phyloP scores from a whole-genome alignment of 2,113 vertebrate species.

The Candoia aspera region DNA sequence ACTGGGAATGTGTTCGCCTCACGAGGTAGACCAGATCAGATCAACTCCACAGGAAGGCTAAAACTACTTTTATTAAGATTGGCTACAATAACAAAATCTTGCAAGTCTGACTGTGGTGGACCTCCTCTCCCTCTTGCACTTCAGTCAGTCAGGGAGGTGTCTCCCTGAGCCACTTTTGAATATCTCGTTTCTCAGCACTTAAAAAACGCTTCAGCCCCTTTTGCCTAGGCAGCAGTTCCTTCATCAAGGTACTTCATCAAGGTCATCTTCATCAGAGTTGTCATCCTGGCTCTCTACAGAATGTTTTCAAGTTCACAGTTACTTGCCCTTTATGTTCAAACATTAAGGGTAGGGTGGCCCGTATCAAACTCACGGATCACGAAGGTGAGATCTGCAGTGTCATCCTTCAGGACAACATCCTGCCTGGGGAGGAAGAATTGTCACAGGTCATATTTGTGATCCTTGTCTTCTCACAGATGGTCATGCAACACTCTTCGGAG shows the following conservation, averaged over 20 bases:
- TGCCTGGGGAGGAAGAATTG: background rate
- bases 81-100: background rate
- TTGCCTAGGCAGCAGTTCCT: background rate
- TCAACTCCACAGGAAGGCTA: background rate
- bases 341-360: background rate
- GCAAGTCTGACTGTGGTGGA: background rate
- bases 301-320: background rate
- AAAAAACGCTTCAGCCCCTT: background rate
- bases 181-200: background rate
- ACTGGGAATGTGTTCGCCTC: background rate
- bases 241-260: no score
- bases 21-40: background rate
- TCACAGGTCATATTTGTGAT: background rate
- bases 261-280: background rate
- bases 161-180: background rate
- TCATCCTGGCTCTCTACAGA: background rate
- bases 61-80: background rate
- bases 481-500: conserved; percentile 87
- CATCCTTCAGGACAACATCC: background rate
- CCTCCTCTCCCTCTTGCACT: no score
- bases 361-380: fast-evolving
- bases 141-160: background rate
- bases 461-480: conserved; percentile 70
- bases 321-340: background rate
- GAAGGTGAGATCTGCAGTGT: background rate